Evolutionary conservation across 64 coral and sea anemone species (phyloP).

Genomic region (Trachythela sp.): DNA sequence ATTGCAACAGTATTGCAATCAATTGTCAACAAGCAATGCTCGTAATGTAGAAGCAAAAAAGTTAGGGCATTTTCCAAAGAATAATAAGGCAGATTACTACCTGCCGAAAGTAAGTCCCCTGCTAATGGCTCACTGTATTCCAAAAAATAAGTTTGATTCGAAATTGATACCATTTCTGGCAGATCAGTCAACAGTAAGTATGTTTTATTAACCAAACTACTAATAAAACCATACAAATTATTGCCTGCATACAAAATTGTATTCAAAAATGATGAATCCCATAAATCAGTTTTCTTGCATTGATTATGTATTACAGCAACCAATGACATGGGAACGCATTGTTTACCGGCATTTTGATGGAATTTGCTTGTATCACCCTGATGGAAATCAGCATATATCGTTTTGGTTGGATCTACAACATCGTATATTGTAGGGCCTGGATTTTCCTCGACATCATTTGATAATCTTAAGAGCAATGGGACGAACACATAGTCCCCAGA

Average conservation of each 20-base stretch:
- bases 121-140: background rate
- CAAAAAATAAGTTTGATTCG: background rate
- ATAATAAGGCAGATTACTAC: background rate
- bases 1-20: background rate
- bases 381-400: too few relatives aligned
- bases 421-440: too few relatives aligned
- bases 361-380: too few relatives aligned
- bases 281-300: background rate
- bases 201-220: background rate
- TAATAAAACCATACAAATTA: constrained; percentile 1
- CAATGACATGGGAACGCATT: constrained; percentile 18
- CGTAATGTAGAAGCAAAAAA: background rate
- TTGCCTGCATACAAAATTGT: background rate
- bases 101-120: background rate
- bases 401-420: too few relatives aligned
- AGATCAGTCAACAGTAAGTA: constrained; percentile 44
- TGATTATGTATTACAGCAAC: background rate
- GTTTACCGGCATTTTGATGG: background rate
- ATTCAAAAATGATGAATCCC: constrained; percentile 18
- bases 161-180: constrained; percentile 30
- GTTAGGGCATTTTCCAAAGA: background rate
- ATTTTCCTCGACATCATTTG: too few relatives aligned
- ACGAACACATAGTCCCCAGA: too few relatives aligned
- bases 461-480: too few relatives aligned
- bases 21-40: background rate